Evolutionary conservation across 2,797 vertebrate genomes (phyloP).

Genomic region (Spatula clypeata): DNA sequence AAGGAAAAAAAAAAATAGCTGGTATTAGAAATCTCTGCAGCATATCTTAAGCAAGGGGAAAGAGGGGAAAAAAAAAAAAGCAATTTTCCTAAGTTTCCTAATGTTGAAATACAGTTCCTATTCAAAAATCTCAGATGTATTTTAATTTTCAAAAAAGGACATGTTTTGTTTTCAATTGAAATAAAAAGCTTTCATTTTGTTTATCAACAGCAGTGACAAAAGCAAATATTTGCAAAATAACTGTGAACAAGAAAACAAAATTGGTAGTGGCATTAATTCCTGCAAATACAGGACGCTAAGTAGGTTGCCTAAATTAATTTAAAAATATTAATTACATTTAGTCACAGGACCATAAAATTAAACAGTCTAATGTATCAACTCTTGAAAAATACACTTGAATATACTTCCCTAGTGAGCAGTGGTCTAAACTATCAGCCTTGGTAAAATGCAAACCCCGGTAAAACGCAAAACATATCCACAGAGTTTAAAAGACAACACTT

Average conservation of each 20-base stretch:
- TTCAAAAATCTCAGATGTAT: background rate
- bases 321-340: constrained; percentile 58
- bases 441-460: background rate
- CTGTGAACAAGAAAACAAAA: background rate
- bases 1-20: background rate
- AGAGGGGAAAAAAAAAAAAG: background rate
- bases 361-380: constrained; percentile 24
- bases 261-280: background rate
- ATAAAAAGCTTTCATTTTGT: constrained; percentile 7
- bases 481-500: background rate
- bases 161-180: background rate
- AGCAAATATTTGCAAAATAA: constrained; percentile 19
- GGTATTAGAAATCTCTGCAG: background rate
- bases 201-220: background rate
- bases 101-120: background rate
- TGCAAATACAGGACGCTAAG: constrained; percentile 19
- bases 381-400: constrained; percentile 67
- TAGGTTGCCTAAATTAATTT: constrained; percentile 48
- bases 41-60: background rate
- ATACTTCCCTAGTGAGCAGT: constrained; percentile 14
- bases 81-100: background rate
- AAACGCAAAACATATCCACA: background rate
- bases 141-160: background rate
- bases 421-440: background rate
- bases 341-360: constrained; percentile 61